phyloP scores from a whole-genome alignment of 2,113 vertebrate species.

The Zosterops borbonicus region DNA sequence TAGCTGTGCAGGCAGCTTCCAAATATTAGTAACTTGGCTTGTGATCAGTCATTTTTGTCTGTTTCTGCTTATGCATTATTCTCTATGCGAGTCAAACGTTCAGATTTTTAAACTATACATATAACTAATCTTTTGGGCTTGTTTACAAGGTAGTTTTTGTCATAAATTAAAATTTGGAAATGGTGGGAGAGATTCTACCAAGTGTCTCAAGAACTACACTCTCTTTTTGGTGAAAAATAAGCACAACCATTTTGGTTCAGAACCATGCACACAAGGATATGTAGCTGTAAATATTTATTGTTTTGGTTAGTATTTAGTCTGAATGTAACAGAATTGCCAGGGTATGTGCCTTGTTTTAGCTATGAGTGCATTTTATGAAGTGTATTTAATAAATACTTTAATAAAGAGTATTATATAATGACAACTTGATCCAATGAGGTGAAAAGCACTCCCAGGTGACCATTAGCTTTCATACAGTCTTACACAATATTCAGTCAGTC shows the following conservation, averaged over 20 bases:
- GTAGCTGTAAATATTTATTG: neutral
- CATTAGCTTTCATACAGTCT: neutral
- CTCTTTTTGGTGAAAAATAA: neutral
- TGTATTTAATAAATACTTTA: neutral
- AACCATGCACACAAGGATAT: neutral
- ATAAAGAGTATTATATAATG: neutral
- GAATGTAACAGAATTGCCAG: neutral
- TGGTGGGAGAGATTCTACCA: neutral
- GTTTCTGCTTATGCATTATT: neutral
- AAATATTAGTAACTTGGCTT: neutral
- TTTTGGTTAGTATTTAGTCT: neutral
- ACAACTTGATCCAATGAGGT: neutral
- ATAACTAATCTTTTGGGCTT: neutral
- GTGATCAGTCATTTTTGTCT: neutral
- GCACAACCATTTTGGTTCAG: neutral
- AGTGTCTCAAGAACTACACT: neutral
- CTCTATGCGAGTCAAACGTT: neutral
- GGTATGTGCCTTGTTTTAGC: neutral
- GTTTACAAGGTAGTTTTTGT: neutral
- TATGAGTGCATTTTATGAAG: neutral
- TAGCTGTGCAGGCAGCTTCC: neutral
- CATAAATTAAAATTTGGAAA: neutral
- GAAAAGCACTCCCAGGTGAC: slow-evolving; percentile 9
- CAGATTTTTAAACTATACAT: neutral
- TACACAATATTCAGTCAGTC: neutral